A percentile compares a stretch with the other conserved stretches of the same genome.
These are phyloP conservation scores for Eubucco bourcierii DNA, from an alignment of 2,113 vertebrate genomes.

Conservation along the genomic window DNA sequence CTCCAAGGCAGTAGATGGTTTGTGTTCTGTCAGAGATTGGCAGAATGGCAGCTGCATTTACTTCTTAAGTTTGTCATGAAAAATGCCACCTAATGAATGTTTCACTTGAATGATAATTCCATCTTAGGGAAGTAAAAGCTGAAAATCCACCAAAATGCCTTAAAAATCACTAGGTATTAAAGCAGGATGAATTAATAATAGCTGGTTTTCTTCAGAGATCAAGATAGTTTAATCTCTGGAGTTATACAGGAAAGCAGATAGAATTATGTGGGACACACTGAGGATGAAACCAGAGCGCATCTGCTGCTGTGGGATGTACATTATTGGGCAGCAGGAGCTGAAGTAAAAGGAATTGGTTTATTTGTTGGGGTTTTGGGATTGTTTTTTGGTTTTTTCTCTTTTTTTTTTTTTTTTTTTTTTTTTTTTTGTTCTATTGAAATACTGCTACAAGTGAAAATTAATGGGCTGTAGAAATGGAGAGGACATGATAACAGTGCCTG, in stretches of 20 bases:
- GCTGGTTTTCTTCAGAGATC: constrained; percentile 12
- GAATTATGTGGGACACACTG: not conserved
- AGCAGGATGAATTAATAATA: constrained; percentile 32
- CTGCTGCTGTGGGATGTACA: not conserved
- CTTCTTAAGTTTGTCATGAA: not conserved
- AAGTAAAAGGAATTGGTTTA: not conserved
- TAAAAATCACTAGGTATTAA: not conserved
- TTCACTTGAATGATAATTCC: not conserved
- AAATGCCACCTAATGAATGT: not conserved
- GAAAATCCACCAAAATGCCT: constrained; percentile 20
- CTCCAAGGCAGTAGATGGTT: not conserved
- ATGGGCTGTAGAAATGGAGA: not conserved
- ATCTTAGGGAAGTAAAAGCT: not conserved
- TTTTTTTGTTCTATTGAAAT: not conserved
- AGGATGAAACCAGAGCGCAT: constrained; percentile 28
- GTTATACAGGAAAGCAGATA: constrained; percentile 13
- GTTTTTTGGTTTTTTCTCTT: not conserved
- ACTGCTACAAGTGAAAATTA: not conserved
- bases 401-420: not conserved
- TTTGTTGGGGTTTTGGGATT: not conserved
- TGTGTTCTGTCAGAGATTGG: not conserved
- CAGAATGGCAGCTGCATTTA: not conserved
- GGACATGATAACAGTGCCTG: not conserved
- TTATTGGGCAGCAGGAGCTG: not conserved
- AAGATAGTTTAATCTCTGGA: constrained; percentile 37